Base-by-base conservation (phyloP, 2,888 invertebrate genomes). In the Oligia fasciuncula region DNA sequence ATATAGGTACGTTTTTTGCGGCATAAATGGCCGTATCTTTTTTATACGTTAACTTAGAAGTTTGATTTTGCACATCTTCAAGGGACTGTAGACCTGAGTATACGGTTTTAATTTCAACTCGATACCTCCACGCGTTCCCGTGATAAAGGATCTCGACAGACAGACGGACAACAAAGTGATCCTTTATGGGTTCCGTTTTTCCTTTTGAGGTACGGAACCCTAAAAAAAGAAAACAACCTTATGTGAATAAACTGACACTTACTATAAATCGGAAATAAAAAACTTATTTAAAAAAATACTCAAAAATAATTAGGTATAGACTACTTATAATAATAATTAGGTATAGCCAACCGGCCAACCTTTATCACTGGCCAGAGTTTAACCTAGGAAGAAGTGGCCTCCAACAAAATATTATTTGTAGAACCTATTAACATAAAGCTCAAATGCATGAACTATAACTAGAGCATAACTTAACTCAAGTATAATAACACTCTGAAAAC, bases 401-500 rank as follows among this genome's bases (percentile, higher is more conserved):
- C 0, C 54, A 9, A 2, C 0, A 40, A 60, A 40, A 23, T 14
- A 9, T 40, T 62, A n/a, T 70, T 23, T 13, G 8, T 13, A 51
- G 6, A 75, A 62, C 19, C 67, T 60, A 67, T 5, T 23, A 51
- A 11, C 54, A n/a, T 46, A 23, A 43, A 60, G 23, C n/a, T 54
- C 62, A n/a, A 62, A 54, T 43, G 13, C 2, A 35, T 29, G n/a
- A 51, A 70, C 29, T 63, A 29, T 29, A 77, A 69, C 40, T 79
- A 67, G 57, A 69, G 57, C 74, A 65, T 65, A 69, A 23, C 85
- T 73, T 85, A 85, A 80, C 71, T 67, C 57, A 73, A 80, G 29
- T 19, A 69, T 40, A 23, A 81, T 81, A 74, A 60, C 65, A 85
- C 60, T 35, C 43, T 57, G 14, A 60, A 69, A 65, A 74, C 85